Evolutionary conservation across 2,888 invertebrate species (phyloP).

Genomic region (Ctenicera cuprea): DNA sequence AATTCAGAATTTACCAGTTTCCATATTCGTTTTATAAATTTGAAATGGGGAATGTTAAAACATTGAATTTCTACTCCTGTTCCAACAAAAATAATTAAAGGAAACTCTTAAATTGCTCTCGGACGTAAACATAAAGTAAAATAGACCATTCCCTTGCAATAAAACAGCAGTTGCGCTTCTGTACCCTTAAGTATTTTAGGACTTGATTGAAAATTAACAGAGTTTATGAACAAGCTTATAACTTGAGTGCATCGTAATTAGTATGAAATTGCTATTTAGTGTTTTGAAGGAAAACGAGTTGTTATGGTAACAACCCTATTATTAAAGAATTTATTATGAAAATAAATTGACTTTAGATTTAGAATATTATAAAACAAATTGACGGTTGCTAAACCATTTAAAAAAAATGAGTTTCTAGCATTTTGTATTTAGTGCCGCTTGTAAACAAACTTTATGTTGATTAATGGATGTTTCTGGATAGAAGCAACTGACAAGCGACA

Average conservation of each 20-base stretch:
- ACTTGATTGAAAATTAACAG: slow-evolving; percentile 30
- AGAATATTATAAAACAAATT: too few relatives aligned
- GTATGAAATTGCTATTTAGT: not conserved
- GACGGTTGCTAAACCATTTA: too few relatives aligned
- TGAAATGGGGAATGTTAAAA: too few relatives aligned
- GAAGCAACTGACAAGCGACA: too few relatives aligned
- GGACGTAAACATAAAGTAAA: slow-evolving; percentile 25
- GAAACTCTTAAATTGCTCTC: slow-evolving; percentile 10
- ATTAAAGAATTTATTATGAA: not conserved
- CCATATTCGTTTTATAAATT: too few relatives aligned
- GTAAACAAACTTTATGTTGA: too few relatives aligned
- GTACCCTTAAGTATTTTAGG: slow-evolving; percentile 8
- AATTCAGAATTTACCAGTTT: not conserved
- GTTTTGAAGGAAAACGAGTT: too few relatives aligned
- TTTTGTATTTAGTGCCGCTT: too few relatives aligned
- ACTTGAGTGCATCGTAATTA: slow-evolving; percentile 17
- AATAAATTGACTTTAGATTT: not conserved
- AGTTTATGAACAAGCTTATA: slow-evolving; percentile 30
- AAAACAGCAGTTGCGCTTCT: slow-evolving; percentile 26
- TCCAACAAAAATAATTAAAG: not conserved
- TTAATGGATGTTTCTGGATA: too few relatives aligned
- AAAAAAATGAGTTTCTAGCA: too few relatives aligned
- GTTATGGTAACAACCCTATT: not conserved
- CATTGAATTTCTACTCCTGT: not conserved
- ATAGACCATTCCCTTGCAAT: slow-evolving; percentile 27